A percentile compares a stretch with the other conserved stretches of the same genome.
These are phyloP conservation scores for Habroteleia sp. DNA, from an alignment of 2,888 invertebrate species.

Conservation along the genomic window DNA sequence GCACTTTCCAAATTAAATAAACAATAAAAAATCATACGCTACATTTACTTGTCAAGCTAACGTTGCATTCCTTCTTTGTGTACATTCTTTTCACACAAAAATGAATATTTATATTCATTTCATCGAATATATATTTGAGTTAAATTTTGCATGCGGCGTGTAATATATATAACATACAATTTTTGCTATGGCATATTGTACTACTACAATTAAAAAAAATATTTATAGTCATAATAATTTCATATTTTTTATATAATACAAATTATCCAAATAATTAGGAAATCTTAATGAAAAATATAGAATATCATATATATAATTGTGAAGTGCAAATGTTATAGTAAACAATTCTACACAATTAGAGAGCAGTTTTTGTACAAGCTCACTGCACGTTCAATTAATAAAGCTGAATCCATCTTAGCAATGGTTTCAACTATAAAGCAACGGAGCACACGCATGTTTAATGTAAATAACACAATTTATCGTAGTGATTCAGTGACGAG, in stretches of 20 bases:
- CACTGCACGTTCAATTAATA: slow-evolving; percentile 55
- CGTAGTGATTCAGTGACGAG: slow-evolving; percentile 47
- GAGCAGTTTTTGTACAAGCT: slow-evolving; percentile 43
- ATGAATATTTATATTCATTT: slow-evolving; percentile 11
- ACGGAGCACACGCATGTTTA: slow-evolving; percentile 72
- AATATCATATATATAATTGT: background rate
- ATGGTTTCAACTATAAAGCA: slow-evolving; percentile 47
- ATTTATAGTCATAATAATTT: too few relatives aligned
- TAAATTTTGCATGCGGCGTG: slow-evolving; percentile 56
- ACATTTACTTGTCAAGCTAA: slow-evolving; percentile 4
- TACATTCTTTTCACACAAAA: slow-evolving; percentile 13
- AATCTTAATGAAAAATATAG: too few relatives aligned
- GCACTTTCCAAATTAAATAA: slow-evolving; percentile 3
- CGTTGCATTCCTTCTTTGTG: slow-evolving; percentile 58
- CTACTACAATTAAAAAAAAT: too few relatives aligned
- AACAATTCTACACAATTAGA: slow-evolving; percentile 42
- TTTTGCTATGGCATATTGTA: slow-evolving; percentile 29
- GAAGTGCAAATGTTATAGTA: slow-evolving; percentile 30
- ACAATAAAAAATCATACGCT: slow-evolving; percentile 1
- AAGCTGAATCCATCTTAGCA: slow-evolving; percentile 37
- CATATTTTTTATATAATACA: too few relatives aligned
- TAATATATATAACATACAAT: slow-evolving; percentile 25
- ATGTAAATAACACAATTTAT: slow-evolving; percentile 75
- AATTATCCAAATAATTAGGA: too few relatives aligned
- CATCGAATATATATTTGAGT: slow-evolving; percentile 16